phyloP scores from a whole-genome alignment of 1,140 invertebrate genomes.

The Procambarus virginalis region DNA sequence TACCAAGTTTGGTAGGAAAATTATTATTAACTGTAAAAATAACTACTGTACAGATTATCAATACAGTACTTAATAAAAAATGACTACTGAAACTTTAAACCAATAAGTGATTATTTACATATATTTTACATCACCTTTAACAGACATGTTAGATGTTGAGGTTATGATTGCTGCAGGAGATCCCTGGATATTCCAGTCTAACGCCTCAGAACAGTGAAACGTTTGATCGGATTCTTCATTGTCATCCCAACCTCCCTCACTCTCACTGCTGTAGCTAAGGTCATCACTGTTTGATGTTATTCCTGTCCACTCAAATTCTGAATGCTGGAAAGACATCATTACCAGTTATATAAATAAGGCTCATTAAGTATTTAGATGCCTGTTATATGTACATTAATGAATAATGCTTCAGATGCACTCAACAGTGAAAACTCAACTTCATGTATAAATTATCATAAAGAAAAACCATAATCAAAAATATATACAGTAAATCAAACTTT shows the following conservation, averaged over 20 bases:
- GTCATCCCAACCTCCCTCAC: slow-evolving; percentile 72
- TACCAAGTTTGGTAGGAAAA: too few relatives aligned
- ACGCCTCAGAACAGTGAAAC: slow-evolving; percentile 23
- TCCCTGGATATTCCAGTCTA: slow-evolving; percentile 62
- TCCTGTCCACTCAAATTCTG: slow-evolving; percentile 83
- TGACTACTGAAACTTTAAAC: background rate
- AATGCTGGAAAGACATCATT: slow-evolving; percentile 11
- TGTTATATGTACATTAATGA: too few relatives aligned
- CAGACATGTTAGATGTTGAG: slow-evolving; percentile 55
- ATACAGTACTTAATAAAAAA: background rate
- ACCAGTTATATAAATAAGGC: background rate
- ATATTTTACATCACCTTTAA: slow-evolving; percentile 52
- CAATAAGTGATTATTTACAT: background rate
- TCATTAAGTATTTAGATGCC: too few relatives aligned
- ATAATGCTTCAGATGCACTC: too few relatives aligned
- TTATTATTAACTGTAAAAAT: too few relatives aligned
- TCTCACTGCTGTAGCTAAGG: slow-evolving; percentile 81
- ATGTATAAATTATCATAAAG: too few relatives aligned
- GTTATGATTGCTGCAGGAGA: slow-evolving; percentile 63
- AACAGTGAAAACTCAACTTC: too few relatives aligned
- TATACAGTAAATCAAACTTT: too few relatives aligned
- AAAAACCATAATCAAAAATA: too few relatives aligned
- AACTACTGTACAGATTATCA: too few relatives aligned
- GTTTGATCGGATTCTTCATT: slow-evolving; percentile 57
- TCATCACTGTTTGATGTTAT: slow-evolving; percentile 90